Conservation (phyloP, 2,113 vertebrate species). For the Bostrychus sinensis region DNA sequence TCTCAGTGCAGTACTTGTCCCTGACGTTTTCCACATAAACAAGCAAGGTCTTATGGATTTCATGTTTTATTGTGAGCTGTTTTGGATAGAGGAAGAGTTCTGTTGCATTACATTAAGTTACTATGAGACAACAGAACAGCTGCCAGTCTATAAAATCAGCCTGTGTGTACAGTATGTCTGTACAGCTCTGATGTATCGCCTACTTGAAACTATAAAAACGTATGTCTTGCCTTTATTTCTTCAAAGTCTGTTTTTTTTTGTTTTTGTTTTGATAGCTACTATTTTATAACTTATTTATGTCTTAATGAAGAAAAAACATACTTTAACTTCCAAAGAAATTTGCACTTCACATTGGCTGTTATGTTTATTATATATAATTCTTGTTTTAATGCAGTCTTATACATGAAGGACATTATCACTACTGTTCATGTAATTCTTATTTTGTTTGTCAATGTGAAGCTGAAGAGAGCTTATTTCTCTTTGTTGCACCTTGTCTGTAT, state of each 20-base stretch:
- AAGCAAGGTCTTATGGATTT: slow-evolving; percentile 44
- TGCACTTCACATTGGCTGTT: slow-evolving; percentile 90
- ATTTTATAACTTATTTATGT: slow-evolving; percentile 84
- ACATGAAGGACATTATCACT: slow-evolving; percentile 60
- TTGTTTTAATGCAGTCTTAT: slow-evolving; percentile 80
- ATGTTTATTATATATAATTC: slow-evolving; percentile 70
- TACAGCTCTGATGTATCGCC: slow-evolving; percentile 73
- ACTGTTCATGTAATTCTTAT: slow-evolving; percentile 34
- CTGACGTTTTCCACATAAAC: slow-evolving; percentile 26
- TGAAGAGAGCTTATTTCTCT: slow-evolving; percentile 79
- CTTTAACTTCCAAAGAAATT: slow-evolving; percentile 97
- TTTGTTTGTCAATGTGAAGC: slow-evolving; percentile 76
- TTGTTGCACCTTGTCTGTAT: slow-evolving; percentile 80
- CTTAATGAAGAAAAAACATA: slow-evolving; percentile 76
- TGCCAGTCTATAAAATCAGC: slow-evolving; percentile 28
- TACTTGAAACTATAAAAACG: slow-evolving; percentile 90
- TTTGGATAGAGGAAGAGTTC: slow-evolving; percentile 34
- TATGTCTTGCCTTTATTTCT: slow-evolving; percentile 86
- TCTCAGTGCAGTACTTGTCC: slow-evolving; percentile 26
- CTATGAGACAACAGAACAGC: slow-evolving; percentile 37
- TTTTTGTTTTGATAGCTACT: slow-evolving; percentile 75
- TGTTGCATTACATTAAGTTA: slow-evolving; percentile 14
- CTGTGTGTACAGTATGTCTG: slow-evolving; percentile 41
- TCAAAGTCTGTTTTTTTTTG: slow-evolving; percentile 74
- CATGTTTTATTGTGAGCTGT: slow-evolving; percentile 28